Conservation (phyloP, 2,888 invertebrate genomes). For the Phragmatobia fuliginosa region DNA sequence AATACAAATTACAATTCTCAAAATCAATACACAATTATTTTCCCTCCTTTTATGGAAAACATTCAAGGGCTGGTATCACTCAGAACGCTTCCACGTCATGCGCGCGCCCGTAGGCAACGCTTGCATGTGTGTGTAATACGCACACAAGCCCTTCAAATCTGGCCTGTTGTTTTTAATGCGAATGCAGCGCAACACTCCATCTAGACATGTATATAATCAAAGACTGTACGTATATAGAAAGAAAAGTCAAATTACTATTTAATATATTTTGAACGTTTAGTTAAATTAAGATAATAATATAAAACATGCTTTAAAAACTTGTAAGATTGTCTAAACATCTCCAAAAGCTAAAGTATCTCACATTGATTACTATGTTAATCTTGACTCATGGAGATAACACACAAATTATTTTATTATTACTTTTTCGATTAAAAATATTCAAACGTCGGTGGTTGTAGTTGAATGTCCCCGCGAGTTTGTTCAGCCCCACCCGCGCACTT, state of each 20-base stretch:
- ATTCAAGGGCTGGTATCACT: too few relatives aligned
- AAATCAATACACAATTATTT: too few relatives aligned
- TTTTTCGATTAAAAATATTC: constrained; percentile 41
- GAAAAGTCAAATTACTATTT: constrained; percentile 44
- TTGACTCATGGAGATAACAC: neutral
- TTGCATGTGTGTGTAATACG: too few relatives aligned
- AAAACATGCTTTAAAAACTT: neutral
- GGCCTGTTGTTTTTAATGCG: too few relatives aligned
- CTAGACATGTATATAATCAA: too few relatives aligned
- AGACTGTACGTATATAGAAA: constrained; percentile 58
- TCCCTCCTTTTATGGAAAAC: too few relatives aligned
- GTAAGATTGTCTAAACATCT: neutral
- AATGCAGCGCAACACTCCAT: too few relatives aligned
- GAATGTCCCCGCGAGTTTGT: constrained; percentile 86
- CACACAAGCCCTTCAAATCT: too few relatives aligned
- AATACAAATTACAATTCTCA: too few relatives aligned
- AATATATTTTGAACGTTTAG: constrained; percentile 27
- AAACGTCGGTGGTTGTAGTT: constrained; percentile 59
- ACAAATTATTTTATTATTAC: neutral
- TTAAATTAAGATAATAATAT: constrained; percentile 5
- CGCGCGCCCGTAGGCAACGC: too few relatives aligned
- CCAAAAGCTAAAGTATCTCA: neutral
- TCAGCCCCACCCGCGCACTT: constrained; percentile 87
- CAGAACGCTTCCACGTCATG: too few relatives aligned
- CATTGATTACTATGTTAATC: neutral